phyloP scores from a whole-genome alignment of 2,113 vertebrate genomes.

The Psephotus haematonotus region DNA sequence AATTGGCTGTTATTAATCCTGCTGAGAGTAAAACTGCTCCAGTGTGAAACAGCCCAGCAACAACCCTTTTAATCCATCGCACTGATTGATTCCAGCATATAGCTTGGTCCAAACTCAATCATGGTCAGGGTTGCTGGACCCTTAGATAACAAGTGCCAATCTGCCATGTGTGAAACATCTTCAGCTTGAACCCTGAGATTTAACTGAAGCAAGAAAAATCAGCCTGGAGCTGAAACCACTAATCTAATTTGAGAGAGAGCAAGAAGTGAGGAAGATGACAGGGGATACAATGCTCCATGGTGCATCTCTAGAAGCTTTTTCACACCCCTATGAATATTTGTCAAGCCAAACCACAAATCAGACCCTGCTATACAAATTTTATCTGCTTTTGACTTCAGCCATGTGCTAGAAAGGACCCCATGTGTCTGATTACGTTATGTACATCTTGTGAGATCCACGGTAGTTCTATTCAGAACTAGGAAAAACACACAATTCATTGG shows the following conservation, averaged over 20 bases:
- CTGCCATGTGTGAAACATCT: slow-evolving; percentile 2
- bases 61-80: background rate
- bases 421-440: background rate
- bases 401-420: background rate
- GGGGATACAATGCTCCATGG: background rate
- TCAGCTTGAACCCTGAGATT: background rate
- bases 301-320: slow-evolving; percentile 6
- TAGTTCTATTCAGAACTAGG: background rate
- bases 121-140: background rate
- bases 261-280: background rate
- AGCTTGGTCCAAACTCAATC: background rate
- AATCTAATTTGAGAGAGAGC: background rate
- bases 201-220: slow-evolving; percentile 6
- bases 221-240: background rate
- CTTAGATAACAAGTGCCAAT: background rate
- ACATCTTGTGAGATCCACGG: background rate
- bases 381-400: background rate
- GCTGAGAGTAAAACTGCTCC: background rate
- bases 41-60: background rate
- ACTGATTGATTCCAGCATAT: background rate
- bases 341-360: background rate
- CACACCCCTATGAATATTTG: background rate
- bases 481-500: background rate
- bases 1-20: background rate
- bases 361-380: background rate